phyloP scores from a whole-genome alignment of 1,140 invertebrate genomes.

The Achroia grisella region DNA sequence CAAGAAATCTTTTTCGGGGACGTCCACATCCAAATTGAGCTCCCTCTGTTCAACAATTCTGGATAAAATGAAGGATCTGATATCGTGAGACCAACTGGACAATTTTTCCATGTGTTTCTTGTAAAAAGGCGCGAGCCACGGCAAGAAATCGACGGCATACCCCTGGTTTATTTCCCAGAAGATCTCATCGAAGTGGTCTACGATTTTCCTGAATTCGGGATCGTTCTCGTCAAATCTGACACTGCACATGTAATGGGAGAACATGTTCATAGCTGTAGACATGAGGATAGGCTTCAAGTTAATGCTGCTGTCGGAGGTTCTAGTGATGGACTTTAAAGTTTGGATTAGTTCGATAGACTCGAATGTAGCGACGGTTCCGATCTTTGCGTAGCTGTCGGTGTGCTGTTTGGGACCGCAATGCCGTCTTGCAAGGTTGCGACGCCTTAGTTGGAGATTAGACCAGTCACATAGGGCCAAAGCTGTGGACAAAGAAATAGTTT shows the following conservation, averaged over 20 bases:
- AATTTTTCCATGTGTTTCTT: constrained; percentile 80
- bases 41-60: constrained; percentile 80
- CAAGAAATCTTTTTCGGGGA: constrained; percentile 80
- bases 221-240: constrained; percentile 82
- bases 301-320: constrained; percentile 34
- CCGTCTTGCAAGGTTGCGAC: constrained; percentile 83
- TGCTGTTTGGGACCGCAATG: constrained; percentile 85
- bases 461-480: constrained; percentile 91
- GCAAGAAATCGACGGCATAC: constrained; percentile 91
- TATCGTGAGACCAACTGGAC: constrained; percentile 78
- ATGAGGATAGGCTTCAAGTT: constrained; percentile 75
- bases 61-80: constrained; percentile 84
- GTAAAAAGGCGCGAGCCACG: constrained; percentile 85
- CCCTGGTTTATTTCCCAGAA: constrained; percentile 94
- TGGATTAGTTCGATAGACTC: constrained; percentile 77
- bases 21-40: constrained; percentile 71
- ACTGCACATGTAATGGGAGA: constrained; percentile 89
- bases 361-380: constrained; percentile 77
- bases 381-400: constrained; percentile 79
- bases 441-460: constrained; percentile 85
- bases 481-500: constrained; percentile 68
- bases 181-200: constrained; percentile 86
- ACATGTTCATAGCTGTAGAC: constrained; percentile 86
- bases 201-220: constrained; percentile 77
- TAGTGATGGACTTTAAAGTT: constrained; percentile 57